Evolutionary conservation across 2,888 invertebrate species (phyloP).

Genomic region (Limnephilus auricula): DNA sequence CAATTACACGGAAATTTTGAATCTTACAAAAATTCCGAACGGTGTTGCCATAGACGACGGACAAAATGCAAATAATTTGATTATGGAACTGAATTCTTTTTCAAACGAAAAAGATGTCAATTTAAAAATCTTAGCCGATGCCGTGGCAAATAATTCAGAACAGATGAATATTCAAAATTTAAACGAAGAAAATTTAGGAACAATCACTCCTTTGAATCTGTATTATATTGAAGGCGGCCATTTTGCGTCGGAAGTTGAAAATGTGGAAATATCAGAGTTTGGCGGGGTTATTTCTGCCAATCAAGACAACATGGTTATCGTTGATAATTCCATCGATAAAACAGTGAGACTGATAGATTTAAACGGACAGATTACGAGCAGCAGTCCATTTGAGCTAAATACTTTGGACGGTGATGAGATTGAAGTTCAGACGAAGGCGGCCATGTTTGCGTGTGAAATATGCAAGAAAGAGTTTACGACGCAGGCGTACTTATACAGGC

Average conservation of each 20-base stretch:
- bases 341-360: constrained; percentile 47
- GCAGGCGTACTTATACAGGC: constrained; percentile 66
- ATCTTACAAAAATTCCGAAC: constrained; percentile 18
- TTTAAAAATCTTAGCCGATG: constrained; percentile 26
- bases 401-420: not conserved
- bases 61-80: not conserved
- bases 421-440: not conserved
- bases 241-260: constrained; percentile 14
- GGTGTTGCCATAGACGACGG: not conserved
- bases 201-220: constrained; percentile 47
- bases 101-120: constrained; percentile 32
- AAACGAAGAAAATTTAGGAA: constrained; percentile 34
- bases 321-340: constrained; percentile 45
- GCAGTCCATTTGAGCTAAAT: constrained; percentile 12
- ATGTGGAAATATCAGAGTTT: constrained; percentile 17
- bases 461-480: constrained; percentile 67
- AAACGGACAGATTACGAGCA: constrained; percentile 42
- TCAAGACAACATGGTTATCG: constrained; percentile 9
- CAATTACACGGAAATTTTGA: constrained; percentile 49
- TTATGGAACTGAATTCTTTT: constrained; percentile 12
- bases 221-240: constrained; percentile 45
- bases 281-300: not conserved
- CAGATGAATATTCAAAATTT: constrained; percentile 31
- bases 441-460: constrained; percentile 62
- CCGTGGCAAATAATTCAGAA: not conserved